Conservation (phyloP, 2,888 invertebrate genomes). For the Apamea monoglypha region DNA sequence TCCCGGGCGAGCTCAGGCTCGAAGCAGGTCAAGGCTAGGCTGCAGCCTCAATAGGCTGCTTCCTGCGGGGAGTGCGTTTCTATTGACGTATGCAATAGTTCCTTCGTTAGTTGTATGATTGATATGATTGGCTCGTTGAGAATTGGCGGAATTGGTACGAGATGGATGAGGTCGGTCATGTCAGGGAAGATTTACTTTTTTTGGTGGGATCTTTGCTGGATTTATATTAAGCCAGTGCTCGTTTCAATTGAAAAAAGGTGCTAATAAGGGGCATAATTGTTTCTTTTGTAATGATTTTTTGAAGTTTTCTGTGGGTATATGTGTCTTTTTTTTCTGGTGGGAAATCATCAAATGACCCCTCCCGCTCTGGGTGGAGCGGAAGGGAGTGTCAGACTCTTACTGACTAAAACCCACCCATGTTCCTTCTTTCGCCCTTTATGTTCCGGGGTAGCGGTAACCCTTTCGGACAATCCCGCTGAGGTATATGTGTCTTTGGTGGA, state of each 20-base stretch:
- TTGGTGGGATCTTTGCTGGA: neutral
- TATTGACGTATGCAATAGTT: conserved; percentile 45
- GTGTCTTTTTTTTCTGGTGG: too few species aligned
- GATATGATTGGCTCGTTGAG: conserved; percentile 13
- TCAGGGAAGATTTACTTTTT: neutral
- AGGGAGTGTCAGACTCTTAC: too few species aligned
- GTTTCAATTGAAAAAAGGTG: neutral
- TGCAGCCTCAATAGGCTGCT: conserved; percentile 52
- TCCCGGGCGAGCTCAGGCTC: conserved; percentile 37
- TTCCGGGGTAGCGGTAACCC: too few species aligned
- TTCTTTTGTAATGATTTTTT: neutral
- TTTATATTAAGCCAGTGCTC: too few species aligned
- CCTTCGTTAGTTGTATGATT: conserved; percentile 27
- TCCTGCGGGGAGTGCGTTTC: conserved; percentile 51
- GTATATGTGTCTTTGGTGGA: neutral
- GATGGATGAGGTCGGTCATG: conserved; percentile 21
- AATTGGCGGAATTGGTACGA: conserved; percentile 16
- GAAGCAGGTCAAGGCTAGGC: conserved; percentile 57
- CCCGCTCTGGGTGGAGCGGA: too few species aligned
- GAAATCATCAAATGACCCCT: too few species aligned
- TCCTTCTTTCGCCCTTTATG: too few species aligned
- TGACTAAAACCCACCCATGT: too few species aligned
- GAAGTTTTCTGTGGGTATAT: neutral
- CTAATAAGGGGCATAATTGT: too few species aligned
- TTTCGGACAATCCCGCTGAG: too few species aligned